Evolutionary conservation across 2,888 invertebrate species (phyloP), one percentile per base, ranked within the genome.

Genomic region (Mesoligia furuncula): DNA sequence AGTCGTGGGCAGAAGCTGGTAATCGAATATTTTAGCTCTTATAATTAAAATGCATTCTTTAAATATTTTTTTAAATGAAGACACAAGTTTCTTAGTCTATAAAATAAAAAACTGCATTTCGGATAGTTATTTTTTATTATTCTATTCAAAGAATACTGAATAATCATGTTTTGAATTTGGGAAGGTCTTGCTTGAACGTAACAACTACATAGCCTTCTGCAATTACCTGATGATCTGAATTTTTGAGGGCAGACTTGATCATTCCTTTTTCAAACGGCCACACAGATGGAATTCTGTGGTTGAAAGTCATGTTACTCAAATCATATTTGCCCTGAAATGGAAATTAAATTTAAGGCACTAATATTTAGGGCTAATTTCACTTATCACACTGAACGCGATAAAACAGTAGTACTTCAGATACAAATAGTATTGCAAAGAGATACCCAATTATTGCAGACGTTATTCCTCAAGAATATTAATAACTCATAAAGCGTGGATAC

Each of bases 231-330:
- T 17, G 36, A 2, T 36, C 45, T 5, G 17, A 0, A 45, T 24
- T n/a, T 17, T 39, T 54, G 9, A 67, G 0, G 51, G 54, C 54
- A 27, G 61, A 0, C 3, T 77, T 66, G 3, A 13, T 0, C 66
- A 77, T 70, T 4, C 77, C 79, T 61, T 71, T 79, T 27, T 77
- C 77, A 45, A 71, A 79, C 3, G 77, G 77, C 77, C 77, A 79
- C 17, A 77, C 36, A 4, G 66, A 77, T n/a, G 77, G 77, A 36
- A 77, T n/a, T 0, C 0, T 3, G 0, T 4, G 2, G 42, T 70
- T 45, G 31, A 77, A 77, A 17, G 59, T 45, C 15, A 79, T 27
- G 13, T 79, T 79, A 13, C 59, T 27, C 1, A 61, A 0, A 17
- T 42, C 20, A 31, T 61, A 17, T 36, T 27, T 36, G 5, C 77